Percentiles rank a stretch among this genome's conserved stretches.
Conservation (phyloP, 35 echinoderm and acorn worm genomes). For the Apostichopus californicus region DNA sequence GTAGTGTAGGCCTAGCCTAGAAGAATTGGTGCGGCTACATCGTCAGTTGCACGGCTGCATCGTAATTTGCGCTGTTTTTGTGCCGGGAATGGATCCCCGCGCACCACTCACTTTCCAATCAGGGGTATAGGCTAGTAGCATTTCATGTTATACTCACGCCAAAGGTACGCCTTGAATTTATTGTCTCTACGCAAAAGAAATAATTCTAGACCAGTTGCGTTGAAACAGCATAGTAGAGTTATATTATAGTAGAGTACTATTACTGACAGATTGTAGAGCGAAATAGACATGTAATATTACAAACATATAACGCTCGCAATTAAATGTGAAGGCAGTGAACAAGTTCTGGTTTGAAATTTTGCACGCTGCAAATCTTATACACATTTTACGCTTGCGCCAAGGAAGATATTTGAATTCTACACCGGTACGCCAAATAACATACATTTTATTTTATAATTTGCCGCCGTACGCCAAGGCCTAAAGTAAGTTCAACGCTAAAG, state of each 20-base stretch:
- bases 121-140: no score
- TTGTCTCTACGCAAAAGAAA: not conserved
- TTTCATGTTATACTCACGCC: not conserved
- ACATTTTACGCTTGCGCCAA: not conserved
- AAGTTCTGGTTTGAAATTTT: not conserved
- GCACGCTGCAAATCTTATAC: not conserved
- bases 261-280: no score
- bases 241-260: no score
- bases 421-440: not conserved
- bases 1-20: no score
- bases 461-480: not conserved
- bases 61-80: no score
- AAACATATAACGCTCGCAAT: no score
- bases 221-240: not conserved
- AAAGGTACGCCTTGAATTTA: not conserved
- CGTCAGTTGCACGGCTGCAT: no score
- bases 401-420: not conserved
- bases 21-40: no score
- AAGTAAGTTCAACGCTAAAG: constrained; percentile 13
- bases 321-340: no score
- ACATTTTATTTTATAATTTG: not conserved
- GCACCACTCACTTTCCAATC: no score
- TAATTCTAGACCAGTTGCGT: not conserved
- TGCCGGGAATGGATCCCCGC: no score
- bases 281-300: no score